Evolutionary conservation across 2,113 vertebrate genomes (phyloP), one percentile per base, ranked within the genome.

Genomic region (Cryptotis parvus): DNA sequence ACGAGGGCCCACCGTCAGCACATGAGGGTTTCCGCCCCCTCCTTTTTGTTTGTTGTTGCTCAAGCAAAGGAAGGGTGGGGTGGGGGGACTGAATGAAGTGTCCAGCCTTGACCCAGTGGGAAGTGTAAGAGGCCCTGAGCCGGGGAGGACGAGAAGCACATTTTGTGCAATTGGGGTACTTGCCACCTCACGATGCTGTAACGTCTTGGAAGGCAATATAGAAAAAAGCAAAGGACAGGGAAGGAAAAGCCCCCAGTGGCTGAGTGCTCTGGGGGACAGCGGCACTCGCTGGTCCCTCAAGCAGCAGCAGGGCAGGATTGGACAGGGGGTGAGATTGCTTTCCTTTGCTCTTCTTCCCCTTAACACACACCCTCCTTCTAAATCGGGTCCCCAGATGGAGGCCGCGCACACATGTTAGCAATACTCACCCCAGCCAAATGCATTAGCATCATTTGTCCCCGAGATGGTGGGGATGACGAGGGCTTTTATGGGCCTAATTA

Each of bases 381-480:
- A 81, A 58, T n/a, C 84, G 0, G 0, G 66, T 79, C 69, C 61
- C 78, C 68, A 88, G 52, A 65, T 73, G n/a, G 3, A 75, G 49
- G 72, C 41, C 70, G 52, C 52, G 80, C 82, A 95, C 93, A 95
- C 95, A 91, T 94, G 90, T 95, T 92, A 95, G 90, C 83, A 96
- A 95, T 96, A 80, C 90, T 73, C 63, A 6, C 29, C 86, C 41
- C 7, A 70, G 93, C 95, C 95, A 96, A 95, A 73, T 41, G 49
- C 9, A 74, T 94, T 70, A 95, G 93, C 88, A 94, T 96, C 95
- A 63, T 89, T 94, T 95, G 92, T 96, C 80, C 91, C 87, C 11
- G 0, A 89, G 85, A 55, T 26, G 37, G 72, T 84, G 87, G 85
- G 43, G 78, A 95, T 92, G 92, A 96, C 18, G 68, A 94, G 91